These are phyloP conservation scores for Caenorhabditis sp. DNA, from an alignment of 2,888 invertebrate species.

Conservation along the genomic window DNA sequence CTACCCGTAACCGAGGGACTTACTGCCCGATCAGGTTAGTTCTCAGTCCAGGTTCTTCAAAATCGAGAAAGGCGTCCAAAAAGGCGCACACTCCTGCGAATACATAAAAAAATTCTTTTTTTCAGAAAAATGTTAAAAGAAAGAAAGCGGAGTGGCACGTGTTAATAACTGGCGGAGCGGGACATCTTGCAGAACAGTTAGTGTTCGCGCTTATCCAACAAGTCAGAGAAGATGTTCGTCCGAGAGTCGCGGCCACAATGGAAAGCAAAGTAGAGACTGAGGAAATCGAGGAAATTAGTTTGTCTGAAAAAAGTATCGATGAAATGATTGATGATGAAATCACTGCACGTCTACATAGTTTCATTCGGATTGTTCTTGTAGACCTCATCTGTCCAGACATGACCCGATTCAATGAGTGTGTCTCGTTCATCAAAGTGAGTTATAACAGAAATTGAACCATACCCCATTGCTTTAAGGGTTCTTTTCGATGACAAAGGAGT, in stretches of 20 bases:
- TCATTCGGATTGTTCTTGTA: neutral
- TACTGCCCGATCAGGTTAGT: too few species aligned
- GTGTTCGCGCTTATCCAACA: slow-evolving; percentile 8
- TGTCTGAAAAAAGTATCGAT: neutral
- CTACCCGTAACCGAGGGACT: too few species aligned
- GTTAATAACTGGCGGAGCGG: slow-evolving; percentile 46
- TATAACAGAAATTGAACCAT: too few species aligned
- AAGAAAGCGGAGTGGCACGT: neutral
- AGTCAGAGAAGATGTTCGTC: neutral
- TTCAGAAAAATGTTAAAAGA: neutral
- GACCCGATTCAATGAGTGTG: neutral
- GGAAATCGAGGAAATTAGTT: too few species aligned
- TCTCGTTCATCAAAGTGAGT: neutral
- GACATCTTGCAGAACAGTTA: slow-evolving; percentile 29
- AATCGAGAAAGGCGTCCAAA: too few species aligned
- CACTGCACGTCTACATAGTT: too few species aligned
- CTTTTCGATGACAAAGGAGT: slow-evolving; percentile 22
- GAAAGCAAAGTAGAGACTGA: neutral
- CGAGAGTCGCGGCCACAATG: neutral
- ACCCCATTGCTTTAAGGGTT: slow-evolving; percentile 41
- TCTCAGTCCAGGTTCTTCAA: too few species aligned
- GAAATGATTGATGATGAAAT: too few species aligned
- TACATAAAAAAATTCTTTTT: too few species aligned
- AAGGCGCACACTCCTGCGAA: too few species aligned
- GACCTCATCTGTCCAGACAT: neutral